Conservation (phyloP, 2,113 vertebrate genomes). For the Pangasianodon gigas region DNA sequence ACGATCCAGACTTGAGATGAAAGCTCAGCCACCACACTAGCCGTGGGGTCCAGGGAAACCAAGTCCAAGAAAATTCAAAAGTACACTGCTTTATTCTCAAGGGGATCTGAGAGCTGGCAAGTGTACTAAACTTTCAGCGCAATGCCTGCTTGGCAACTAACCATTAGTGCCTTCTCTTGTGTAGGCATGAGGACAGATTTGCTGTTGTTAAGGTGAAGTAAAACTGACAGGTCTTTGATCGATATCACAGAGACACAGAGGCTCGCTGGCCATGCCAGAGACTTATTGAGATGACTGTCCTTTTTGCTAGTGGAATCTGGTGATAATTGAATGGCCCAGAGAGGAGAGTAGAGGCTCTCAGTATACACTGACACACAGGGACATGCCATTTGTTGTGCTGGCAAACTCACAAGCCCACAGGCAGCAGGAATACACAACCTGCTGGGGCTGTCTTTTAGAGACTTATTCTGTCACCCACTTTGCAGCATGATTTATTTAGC, state of each 20-base stretch:
- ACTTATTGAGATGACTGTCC: slow-evolving; percentile 47
- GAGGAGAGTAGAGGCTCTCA: slow-evolving; percentile 10
- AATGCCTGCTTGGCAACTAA: slow-evolving; percentile 31
- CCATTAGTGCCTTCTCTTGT: slow-evolving; percentile 16
- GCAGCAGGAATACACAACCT: slow-evolving; percentile 16
- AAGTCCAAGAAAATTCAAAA: slow-evolving; percentile 33
- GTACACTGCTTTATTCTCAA: slow-evolving; percentile 28
- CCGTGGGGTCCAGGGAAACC: slow-evolving; percentile 20
- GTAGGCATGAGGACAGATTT: slow-evolving; percentile 48
- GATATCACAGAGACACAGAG: slow-evolving; percentile 14
- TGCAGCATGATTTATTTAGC: slow-evolving; percentile 26
- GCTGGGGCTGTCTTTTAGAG: slow-evolving; percentile 23
- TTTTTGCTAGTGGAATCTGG: slow-evolving; percentile 40
- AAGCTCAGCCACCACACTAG: slow-evolving; percentile 25
- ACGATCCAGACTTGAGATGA: slow-evolving; percentile 30
- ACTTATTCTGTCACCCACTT: slow-evolving; percentile 39
- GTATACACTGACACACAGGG: slow-evolving; percentile 8
- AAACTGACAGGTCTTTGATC: slow-evolving; percentile 34
- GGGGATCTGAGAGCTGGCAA: slow-evolving; percentile 30
- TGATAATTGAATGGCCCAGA: slow-evolving; percentile 46
- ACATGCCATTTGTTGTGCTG: slow-evolving; percentile 34
- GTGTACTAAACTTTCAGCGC: slow-evolving; percentile 21
- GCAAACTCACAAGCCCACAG: slow-evolving; percentile 7
- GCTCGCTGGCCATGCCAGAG: slow-evolving; percentile 29
- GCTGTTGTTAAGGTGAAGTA: slow-evolving; percentile 41